Evolutionary conservation across 1,140 invertebrate species (phyloP).

Genomic region (Microplitis mediator): DNA sequence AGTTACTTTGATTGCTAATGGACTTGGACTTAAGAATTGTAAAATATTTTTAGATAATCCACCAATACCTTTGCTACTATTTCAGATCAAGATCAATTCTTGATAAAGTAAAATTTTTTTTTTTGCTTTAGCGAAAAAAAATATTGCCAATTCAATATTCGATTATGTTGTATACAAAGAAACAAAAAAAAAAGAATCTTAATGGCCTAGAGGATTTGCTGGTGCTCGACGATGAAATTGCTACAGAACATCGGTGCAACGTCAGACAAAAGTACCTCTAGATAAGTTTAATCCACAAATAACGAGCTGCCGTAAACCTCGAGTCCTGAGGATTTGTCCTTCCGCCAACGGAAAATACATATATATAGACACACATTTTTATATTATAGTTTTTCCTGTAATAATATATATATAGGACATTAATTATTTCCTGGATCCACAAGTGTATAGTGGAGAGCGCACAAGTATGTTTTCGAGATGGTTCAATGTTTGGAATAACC

Average conservation of each 20-base stretch:
- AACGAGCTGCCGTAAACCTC: conserved; percentile 33
- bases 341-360: neutral
- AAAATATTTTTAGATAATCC: conserved; percentile 12
- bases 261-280: conserved; percentile 28
- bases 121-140: neutral
- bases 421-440: neutral
- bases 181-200: neutral
- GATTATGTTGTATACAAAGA: neutral
- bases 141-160: neutral
- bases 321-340: conserved; percentile 27
- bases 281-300: conserved; percentile 38
- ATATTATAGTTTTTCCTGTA: neutral
- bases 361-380: neutral
- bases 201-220: neutral
- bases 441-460: no score
- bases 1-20: conserved; percentile 20
- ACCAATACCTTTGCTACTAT: neutral
- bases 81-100: neutral
- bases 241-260: conserved; percentile 17
- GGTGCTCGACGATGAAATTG: conserved; percentile 16
- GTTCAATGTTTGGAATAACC: no score
- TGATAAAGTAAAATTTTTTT: neutral
- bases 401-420: neutral
- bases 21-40: neutral
- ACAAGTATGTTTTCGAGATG: no score